A percentile compares a stretch with the other conserved stretches of the same genome.
phyloP scores from a whole-genome alignment of 2,797 vertebrate genomes.

The Alfaro cultratus region DNA sequence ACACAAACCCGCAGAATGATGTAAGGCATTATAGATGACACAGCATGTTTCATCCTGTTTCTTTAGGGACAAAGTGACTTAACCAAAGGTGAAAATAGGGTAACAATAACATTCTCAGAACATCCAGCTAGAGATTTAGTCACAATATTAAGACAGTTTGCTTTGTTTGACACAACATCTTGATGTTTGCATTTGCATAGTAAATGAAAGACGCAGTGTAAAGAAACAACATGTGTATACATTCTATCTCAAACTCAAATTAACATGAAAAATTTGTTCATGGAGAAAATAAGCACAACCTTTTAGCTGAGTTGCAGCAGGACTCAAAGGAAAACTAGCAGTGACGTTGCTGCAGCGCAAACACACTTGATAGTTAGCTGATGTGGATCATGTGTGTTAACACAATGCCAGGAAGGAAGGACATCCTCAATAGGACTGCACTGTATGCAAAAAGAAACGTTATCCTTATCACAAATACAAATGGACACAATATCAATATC shows the following conservation, averaged over 20 bases:
- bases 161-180: not conserved
- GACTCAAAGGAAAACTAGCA: not conserved
- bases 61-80: constrained; percentile 21
- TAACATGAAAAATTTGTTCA: not conserved
- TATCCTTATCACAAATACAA: not conserved
- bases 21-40: not conserved
- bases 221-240: not conserved
- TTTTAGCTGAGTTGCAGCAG: not conserved
- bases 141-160: not conserved
- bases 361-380: not conserved
- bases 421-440: not conserved
- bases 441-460: not conserved
- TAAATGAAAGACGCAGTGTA: not conserved
- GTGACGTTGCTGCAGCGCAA: not conserved
- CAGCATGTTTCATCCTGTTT: constrained; percentile 13
- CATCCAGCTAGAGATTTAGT: not conserved
- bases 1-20: not conserved
- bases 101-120: not conserved
- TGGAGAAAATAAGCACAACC: not conserved
- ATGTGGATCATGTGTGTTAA: not conserved
- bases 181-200: not conserved
- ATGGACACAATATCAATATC: not conserved
- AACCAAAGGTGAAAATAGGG: not conserved
- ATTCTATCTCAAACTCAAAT: not conserved
- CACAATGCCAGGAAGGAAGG: constrained; percentile 1